Conservation (phyloP, 2,797 vertebrate species). For the Poliocrania exsul region DNA sequence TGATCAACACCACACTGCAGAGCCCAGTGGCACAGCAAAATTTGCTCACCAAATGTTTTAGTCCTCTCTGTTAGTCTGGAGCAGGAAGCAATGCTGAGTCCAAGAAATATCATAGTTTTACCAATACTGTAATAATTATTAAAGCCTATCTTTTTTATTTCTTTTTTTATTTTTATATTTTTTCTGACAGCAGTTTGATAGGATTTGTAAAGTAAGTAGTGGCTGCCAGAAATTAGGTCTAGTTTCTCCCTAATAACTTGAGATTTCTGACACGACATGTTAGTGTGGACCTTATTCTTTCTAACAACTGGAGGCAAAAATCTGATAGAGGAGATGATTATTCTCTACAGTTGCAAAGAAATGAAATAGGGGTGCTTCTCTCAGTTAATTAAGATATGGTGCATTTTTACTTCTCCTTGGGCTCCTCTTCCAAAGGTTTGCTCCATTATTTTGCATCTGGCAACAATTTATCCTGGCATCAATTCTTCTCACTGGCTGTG, state of each 20-base stretch:
- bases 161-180: neutral
- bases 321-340: neutral
- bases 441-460: conserved; percentile 30
- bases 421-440: conserved; percentile 28
- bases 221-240: neutral
- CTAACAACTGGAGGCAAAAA: neutral
- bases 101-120: neutral
- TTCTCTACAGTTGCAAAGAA: neutral
- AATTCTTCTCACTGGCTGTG: conserved; percentile 41
- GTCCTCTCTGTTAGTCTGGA: neutral
- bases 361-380: neutral
- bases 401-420: neutral
- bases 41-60: neutral
- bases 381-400: neutral
- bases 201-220: neutral
- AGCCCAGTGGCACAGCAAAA: neutral
- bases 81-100: neutral
- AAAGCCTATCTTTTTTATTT: neutral
- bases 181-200: neutral
- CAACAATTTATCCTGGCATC: conserved; percentile 42
- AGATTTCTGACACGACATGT: neutral
- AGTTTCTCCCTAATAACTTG: neutral
- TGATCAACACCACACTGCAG: neutral
- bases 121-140: neutral
- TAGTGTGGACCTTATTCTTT: neutral